A percentile compares a stretch with the other conserved stretches of the same genome.
phyloP scores from a whole-genome alignment of 2,113 vertebrate genomes.

The Murina feae region DNA sequence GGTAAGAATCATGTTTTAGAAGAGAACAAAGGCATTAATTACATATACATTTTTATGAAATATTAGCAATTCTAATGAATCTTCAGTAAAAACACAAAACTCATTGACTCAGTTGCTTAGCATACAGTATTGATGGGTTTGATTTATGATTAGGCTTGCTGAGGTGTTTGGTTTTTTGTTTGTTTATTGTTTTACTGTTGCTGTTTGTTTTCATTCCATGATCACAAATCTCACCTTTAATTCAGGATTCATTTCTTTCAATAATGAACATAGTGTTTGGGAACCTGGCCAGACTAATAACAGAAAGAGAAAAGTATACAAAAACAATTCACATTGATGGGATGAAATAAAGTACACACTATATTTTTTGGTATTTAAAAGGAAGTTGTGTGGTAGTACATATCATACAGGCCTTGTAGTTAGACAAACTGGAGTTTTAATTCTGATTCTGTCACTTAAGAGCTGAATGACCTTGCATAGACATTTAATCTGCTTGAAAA shows the following conservation, averaged over 20 bases:
- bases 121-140: conserved; percentile 9
- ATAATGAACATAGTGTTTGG: background rate
- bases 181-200: background rate
- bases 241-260: background rate
- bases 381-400: background rate
- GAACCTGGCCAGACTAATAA: background rate
- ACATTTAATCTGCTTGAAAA: background rate
- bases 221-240: background rate
- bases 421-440: background rate
- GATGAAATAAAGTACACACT: background rate
- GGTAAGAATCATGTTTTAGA: conserved; percentile 79
- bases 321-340: background rate
- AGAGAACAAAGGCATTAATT: background rate
- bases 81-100: background rate
- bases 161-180: background rate
- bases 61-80: background rate
- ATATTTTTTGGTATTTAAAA: background rate
- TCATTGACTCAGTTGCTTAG: conserved; percentile 28
- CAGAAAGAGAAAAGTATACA: background rate
- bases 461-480: background rate
- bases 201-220: conserved; percentile 4
- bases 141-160: conserved; percentile 9
- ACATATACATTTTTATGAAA: background rate
- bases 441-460: conserved; percentile 5
- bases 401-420: background rate